phyloP scores from a whole-genome alignment of 2,113 vertebrate genomes.

The Arenaria interpres region DNA sequence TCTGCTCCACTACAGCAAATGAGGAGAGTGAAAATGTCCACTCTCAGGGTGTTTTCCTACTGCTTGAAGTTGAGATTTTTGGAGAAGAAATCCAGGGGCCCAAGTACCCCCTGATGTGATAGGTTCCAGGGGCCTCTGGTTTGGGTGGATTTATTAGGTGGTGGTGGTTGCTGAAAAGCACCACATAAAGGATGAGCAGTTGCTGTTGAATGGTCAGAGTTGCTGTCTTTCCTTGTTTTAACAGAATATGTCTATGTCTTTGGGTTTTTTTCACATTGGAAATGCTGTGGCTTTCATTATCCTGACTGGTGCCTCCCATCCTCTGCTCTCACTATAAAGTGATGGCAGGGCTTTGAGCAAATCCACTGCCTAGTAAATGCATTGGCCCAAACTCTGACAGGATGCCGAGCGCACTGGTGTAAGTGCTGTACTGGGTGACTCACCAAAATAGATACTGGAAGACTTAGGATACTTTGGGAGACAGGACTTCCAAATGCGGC shows the following conservation, averaged over 20 bases:
- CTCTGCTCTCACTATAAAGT: background rate
- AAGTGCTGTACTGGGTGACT: background rate
- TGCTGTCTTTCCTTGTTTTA: background rate
- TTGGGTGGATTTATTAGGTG: background rate
- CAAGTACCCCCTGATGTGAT: accelerated
- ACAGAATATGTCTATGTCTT: background rate
- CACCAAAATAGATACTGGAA: background rate
- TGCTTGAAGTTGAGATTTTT: background rate
- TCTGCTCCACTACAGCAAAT: background rate
- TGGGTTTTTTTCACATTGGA: background rate
- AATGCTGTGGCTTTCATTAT: background rate
- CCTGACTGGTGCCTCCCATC: background rate
- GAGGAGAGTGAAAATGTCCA: background rate
- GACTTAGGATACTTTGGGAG: background rate
- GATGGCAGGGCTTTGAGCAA: background rate
- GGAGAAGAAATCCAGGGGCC: background rate
- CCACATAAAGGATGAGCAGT: accelerated
- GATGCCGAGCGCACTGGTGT: background rate
- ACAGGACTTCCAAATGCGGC: background rate
- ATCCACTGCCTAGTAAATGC: background rate
- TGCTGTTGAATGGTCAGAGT: background rate
- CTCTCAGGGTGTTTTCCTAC: accelerated
- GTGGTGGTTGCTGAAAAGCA: background rate
- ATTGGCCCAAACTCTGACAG: background rate
- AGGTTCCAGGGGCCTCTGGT: background rate